Percentiles rank a stretch among this genome's conserved stretches.
phyloP scores from a whole-genome alignment of 2,888 invertebrate species.

The Erebia epiphron region DNA sequence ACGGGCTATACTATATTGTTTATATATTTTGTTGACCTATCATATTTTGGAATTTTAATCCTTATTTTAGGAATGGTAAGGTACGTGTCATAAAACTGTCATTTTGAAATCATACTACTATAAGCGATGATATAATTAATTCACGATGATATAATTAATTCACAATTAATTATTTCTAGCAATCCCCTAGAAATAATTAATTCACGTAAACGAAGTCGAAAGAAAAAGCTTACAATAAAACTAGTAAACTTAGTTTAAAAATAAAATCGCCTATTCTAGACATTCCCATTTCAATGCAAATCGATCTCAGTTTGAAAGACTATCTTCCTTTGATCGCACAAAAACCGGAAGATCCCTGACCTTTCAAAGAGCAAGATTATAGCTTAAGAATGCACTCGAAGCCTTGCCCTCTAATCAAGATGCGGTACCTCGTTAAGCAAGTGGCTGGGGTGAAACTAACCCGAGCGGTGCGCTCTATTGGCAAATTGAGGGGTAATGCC shows the following conservation, averaged over 20 bases:
- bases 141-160: too few species aligned
- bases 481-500: slow-evolving; percentile 42
- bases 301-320: slow-evolving; percentile 1
- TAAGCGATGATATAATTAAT: too few species aligned
- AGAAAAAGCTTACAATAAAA: neutral
- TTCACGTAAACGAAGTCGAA: too few species aligned
- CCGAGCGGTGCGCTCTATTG: slow-evolving; percentile 45
- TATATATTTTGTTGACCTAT: too few species aligned
- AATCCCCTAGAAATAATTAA: too few species aligned
- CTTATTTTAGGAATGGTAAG: too few species aligned
- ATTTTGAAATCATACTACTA: too few species aligned
- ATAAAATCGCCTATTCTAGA: neutral
- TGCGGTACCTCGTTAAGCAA: slow-evolving; percentile 26
- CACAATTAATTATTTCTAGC: too few species aligned
- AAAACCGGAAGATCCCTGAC: slow-evolving; percentile 12
- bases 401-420: slow-evolving; percentile 29
- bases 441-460: slow-evolving; percentile 37
- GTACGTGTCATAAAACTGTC: too few species aligned
- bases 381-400: slow-evolving; percentile 31
- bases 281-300: neutral
- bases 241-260: neutral
- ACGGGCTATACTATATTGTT: too few species aligned
- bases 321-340: slow-evolving; percentile 11
- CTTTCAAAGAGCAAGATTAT: slow-evolving; percentile 18
- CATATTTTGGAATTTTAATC: too few species aligned